Percentiles rank a stretch among this genome's conserved stretches.
Conservation (phyloP, 2,113 vertebrate species). For the Pedionomus torquatus region DNA sequence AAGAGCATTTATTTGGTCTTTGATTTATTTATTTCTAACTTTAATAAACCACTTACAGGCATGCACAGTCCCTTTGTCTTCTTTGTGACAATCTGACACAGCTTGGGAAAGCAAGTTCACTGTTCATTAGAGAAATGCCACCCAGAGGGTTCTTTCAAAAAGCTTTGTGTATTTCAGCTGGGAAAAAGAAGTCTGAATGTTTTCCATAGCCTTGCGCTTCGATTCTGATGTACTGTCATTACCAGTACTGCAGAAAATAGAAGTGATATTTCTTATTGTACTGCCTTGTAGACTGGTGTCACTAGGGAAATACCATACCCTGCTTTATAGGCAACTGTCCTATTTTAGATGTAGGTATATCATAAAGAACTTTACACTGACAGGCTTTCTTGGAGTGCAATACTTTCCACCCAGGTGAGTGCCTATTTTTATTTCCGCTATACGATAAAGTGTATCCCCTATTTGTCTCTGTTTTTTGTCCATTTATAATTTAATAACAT, state of each 20-base stretch:
- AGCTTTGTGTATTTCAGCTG: constrained; percentile 34
- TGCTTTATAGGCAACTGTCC: constrained; percentile 56
- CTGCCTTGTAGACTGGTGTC: constrained; percentile 55
- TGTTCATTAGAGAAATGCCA: constrained; percentile 68
- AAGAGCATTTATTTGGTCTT: background rate
- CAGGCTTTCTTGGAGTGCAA: constrained; percentile 15
- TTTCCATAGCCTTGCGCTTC: constrained; percentile 47
- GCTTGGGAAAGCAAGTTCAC: constrained; percentile 39
- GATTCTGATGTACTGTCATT: constrained; percentile 58
- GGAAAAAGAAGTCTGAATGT: constrained; percentile 41
- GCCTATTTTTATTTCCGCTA: constrained; percentile 25
- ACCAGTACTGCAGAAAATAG: constrained; percentile 17
- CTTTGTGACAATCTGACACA: constrained; percentile 44
- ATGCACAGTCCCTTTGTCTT: background rate
- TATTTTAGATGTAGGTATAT: constrained; percentile 68
- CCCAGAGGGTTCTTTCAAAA: constrained; percentile 54
- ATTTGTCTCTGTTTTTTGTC: constrained; percentile 39
- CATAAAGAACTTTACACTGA: constrained; percentile 56
- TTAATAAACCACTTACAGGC: background rate
- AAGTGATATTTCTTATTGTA: constrained; percentile 49
- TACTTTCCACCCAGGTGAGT: constrained; percentile 27
- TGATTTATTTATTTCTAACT: constrained; percentile 35
- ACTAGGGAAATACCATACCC: constrained; percentile 64
- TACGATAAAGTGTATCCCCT: constrained; percentile 5
- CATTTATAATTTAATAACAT: constrained; percentile 65